phyloP scores from a whole-genome alignment of 37 sponge, comb jelly and placozoan genomes.

The Diacarnus erythraeanus region DNA sequence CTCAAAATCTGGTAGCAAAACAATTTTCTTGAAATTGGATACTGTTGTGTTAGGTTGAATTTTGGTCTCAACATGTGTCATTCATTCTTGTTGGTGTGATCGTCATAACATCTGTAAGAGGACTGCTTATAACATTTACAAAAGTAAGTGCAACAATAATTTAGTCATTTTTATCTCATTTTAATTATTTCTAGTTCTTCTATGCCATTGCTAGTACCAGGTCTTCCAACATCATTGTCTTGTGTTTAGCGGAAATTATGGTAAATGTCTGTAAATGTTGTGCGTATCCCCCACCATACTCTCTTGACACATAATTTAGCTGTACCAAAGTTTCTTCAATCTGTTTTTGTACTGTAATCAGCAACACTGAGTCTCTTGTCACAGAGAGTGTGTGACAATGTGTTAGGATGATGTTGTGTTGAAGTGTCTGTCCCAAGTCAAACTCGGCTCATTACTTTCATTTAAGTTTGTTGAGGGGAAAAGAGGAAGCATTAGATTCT shows the following conservation, averaged over 20 bases:
- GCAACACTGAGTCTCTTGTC: no score
- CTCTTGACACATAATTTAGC: no score
- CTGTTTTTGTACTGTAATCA: no score
- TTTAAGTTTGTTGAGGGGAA: no score
- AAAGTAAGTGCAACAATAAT: slow-evolving; percentile 44
- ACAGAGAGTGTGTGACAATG: no score
- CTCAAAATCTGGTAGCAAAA: not conserved
- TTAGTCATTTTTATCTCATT: not conserved
- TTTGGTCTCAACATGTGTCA: slow-evolving; percentile 93
- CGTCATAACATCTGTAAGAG: slow-evolving; percentile 54
- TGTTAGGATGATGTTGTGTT: no score
- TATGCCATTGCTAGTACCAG: slow-evolving; percentile 94
- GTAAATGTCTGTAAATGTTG: slow-evolving; percentile 23
- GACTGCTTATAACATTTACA: slow-evolving; percentile 91
- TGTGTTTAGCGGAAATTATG: slow-evolving; percentile 98
- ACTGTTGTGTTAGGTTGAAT: slow-evolving; percentile 59
- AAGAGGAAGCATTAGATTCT: no score
- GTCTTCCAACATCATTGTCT: slow-evolving; percentile 92
- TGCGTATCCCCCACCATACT: no score
- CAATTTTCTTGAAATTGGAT: not conserved
- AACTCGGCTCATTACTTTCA: no score
- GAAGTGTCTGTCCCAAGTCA: no score
- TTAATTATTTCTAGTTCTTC: slow-evolving; percentile 69
- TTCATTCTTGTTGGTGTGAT: slow-evolving; percentile 82
- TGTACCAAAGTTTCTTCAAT: no score